Conservation (phyloP, 2,888 invertebrate species). For the Ptychoptera albimana region DNA sequence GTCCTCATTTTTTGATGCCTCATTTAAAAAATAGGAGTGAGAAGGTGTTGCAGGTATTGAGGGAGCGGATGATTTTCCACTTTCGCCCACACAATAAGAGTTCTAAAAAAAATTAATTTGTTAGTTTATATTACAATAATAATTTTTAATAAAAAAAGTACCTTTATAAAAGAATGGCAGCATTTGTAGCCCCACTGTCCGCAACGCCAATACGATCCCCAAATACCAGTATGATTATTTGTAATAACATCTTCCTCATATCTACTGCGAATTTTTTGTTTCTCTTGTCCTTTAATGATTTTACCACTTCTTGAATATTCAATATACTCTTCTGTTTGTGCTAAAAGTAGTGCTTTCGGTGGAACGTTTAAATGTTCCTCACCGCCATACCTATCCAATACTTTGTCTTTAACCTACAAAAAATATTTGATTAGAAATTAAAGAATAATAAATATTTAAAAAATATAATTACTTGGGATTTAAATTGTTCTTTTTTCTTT, state of each 20-base stretch:
- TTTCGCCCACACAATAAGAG: constrained; percentile 73
- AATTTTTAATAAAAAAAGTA: not conserved
- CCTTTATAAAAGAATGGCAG: constrained; percentile 79
- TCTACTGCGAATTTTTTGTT: constrained; percentile 64
- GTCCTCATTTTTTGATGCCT: too few species aligned
- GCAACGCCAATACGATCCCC: constrained; percentile 90
- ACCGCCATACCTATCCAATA: constrained; percentile 90
- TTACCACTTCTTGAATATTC: constrained; percentile 92
- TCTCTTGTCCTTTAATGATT: constrained; percentile 72
- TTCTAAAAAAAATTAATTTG: constrained; percentile 34
- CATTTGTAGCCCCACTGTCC: constrained; percentile 95
- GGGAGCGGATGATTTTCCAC: not conserved
- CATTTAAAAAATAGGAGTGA: too few species aligned
- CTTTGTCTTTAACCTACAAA: constrained; percentile 59
- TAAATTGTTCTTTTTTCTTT: constrained; percentile 76
- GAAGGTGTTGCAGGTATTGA: too few species aligned
- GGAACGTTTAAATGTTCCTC: constrained; percentile 80
- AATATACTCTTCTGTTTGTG: constrained; percentile 91
- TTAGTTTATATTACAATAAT: not conserved
- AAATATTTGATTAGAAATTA: constrained; percentile 29
- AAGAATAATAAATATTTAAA: not conserved
- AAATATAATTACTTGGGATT: constrained; percentile 45
- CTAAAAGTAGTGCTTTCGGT: constrained; percentile 67
- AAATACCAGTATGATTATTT: constrained; percentile 88
- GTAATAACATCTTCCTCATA: constrained; percentile 89